phyloP scores from a whole-genome alignment of 2,797 vertebrate species.

The Micromesistius poutassou region DNA sequence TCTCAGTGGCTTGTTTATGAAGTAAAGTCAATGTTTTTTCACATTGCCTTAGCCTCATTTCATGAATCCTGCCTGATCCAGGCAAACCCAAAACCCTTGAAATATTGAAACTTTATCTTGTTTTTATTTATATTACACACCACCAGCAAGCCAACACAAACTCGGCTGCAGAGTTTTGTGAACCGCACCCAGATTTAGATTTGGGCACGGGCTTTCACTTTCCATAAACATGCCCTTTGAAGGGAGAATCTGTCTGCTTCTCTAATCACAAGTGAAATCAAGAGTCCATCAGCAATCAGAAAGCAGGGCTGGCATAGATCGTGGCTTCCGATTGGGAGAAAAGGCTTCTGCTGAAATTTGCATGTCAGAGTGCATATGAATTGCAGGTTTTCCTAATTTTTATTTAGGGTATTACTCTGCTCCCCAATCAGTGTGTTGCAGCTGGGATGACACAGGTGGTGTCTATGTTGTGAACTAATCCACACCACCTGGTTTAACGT shows the following conservation, averaged over 20 bases:
- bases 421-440: slow-evolving; percentile 51
- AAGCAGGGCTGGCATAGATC: slow-evolving; percentile 47
- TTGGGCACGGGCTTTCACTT: slow-evolving; percentile 30
- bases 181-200: not conserved
- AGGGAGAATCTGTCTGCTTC: slow-evolving; percentile 27
- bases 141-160: slow-evolving; percentile 5
- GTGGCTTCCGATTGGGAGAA: slow-evolving; percentile 25
- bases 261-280: slow-evolving; percentile 54
- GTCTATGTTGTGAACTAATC: not conserved
- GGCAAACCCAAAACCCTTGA: not conserved
- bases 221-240: slow-evolving; percentile 36
- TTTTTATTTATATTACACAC: not conserved
- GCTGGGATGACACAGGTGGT: slow-evolving; percentile 51
- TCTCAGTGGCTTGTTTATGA: not conserved
- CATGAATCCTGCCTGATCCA: not conserved
- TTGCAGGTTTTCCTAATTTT: slow-evolving; percentile 50
- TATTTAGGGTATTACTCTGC: slow-evolving; percentile 18
- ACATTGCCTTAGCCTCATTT: not conserved
- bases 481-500: not conserved
- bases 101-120: not conserved
- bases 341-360: slow-evolving; percentile 36
- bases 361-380: slow-evolving; percentile 40
- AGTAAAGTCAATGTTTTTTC: not conserved
- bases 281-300: slow-evolving; percentile 58
- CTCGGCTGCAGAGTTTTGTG: not conserved